Conservation (phyloP, 2,113 vertebrate species). For the Charadrius vociferus region DNA sequence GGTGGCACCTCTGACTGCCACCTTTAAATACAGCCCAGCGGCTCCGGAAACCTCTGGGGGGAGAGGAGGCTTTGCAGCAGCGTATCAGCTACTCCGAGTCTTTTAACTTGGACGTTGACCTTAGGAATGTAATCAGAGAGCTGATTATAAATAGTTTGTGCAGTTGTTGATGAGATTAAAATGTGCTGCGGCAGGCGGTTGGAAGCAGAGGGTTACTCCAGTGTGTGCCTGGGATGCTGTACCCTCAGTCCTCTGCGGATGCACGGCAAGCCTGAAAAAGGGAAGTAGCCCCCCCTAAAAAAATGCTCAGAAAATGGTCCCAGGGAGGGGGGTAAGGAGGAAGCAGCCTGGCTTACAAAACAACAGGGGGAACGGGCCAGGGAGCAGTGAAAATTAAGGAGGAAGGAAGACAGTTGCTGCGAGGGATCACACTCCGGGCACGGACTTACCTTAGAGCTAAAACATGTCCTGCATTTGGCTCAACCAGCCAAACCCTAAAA, state of each 20-base stretch:
- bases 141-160: conserved; percentile 56
- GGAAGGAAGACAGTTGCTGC: background rate
- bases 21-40: background rate
- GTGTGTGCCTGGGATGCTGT: background rate
- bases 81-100: background rate
- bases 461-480: background rate
- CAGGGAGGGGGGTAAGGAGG: background rate
- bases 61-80: background rate
- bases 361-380: background rate
- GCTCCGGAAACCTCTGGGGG: background rate
- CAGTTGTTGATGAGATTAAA: conserved; percentile 38
- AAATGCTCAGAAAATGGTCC: background rate
- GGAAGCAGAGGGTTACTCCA: background rate
- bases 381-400: background rate
- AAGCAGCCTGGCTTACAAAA: conserved; percentile 15
- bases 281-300: conserved; percentile 28
- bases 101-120: background rate
- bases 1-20: background rate
- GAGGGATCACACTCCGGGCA: background rate
- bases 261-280: background rate
- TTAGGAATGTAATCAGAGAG: conserved; percentile 59
- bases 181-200: background rate
- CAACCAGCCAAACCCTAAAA: background rate
- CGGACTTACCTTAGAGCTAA: background rate
- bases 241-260: background rate